Percentiles rank a stretch among this genome's conserved stretches.
Evolutionary conservation across 2,888 invertebrate genomes (phyloP).

Genomic region (Silvanus unidentatus): DNA sequence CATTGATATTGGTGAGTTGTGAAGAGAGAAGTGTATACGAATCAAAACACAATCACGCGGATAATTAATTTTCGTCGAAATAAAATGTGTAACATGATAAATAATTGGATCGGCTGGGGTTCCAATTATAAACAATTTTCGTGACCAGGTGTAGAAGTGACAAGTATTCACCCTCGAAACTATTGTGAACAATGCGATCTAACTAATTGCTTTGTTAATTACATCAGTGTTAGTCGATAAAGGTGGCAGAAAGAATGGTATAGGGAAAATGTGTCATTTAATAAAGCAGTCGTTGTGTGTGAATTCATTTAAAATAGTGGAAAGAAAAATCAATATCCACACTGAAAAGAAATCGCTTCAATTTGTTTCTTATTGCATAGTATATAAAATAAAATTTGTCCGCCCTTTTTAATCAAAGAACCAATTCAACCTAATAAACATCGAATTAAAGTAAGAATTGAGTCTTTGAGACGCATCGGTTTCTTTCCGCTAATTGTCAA

Average conservation of each 20-base stretch:
- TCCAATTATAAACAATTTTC: conserved; percentile 13
- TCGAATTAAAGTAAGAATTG: conserved; percentile 34
- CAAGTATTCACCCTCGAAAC: conserved; percentile 9
- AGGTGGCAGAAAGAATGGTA: conserved; percentile 20
- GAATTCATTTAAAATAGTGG: background rate
- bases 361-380: conserved; percentile 1
- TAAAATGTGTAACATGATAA: background rate
- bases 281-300: too few species aligned
- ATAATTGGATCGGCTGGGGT: conserved; percentile 1
- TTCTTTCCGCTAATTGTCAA: conserved; percentile 32
- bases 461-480: conserved; percentile 32
- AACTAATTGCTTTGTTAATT: conserved; percentile 26
- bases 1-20: too few species aligned
- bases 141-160: conserved; percentile 22
- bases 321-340: background rate
- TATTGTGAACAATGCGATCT: conserved; percentile 20
- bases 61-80: background rate
- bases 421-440: conserved; percentile 37
- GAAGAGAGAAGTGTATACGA: too few species aligned
- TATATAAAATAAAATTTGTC: conserved; percentile 30
- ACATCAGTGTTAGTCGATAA: conserved; percentile 22
- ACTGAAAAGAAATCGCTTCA: background rate
- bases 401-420: conserved; percentile 37
- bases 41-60: background rate
- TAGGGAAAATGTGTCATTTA: conserved; percentile 10